Evolutionary conservation across 2,797 vertebrate species (phyloP).

Genomic region (Distichodus sexfasciatus): DNA sequence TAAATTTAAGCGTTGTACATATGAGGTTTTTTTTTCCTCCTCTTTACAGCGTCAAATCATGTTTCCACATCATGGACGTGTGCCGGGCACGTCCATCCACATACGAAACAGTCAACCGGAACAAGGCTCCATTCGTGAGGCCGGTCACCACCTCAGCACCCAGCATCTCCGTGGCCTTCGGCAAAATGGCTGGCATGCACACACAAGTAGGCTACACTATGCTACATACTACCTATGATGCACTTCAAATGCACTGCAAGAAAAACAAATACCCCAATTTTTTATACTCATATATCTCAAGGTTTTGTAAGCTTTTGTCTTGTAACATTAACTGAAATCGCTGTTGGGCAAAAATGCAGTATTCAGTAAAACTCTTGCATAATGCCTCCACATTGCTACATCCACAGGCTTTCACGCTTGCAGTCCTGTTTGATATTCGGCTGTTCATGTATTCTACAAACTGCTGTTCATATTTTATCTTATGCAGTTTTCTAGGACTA

Average conservation of each 20-base stretch:
- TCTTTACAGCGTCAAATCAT: constrained; percentile 87
- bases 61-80: constrained; percentile 98
- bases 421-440: not conserved
- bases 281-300: too few relatives aligned
- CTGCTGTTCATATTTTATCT: too few relatives aligned
- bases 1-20: too few relatives aligned
- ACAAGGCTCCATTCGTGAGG: constrained; percentile 87
- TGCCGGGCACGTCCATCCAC: constrained; percentile 85
- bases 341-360: too few relatives aligned
- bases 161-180: constrained; percentile 82
- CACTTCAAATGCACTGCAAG: too few relatives aligned
- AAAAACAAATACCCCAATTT: too few relatives aligned
- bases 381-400: not conserved
- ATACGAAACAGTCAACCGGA: constrained; percentile 84
- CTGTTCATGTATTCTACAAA: not conserved
- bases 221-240: too few relatives aligned
- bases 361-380: too few relatives aligned
- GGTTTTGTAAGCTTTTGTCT: too few relatives aligned
- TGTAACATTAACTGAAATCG: too few relatives aligned
- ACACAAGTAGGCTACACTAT: constrained; percentile 86
- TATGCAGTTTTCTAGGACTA: too few relatives aligned
- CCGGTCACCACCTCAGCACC: constrained; percentile 79
- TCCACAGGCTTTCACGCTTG: not conserved
- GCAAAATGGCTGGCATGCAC: constrained; percentile 87
- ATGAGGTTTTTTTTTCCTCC: not conserved